Conservation (phyloP, 2,113 vertebrate genomes). For the Paedocypris sp. region DNA sequence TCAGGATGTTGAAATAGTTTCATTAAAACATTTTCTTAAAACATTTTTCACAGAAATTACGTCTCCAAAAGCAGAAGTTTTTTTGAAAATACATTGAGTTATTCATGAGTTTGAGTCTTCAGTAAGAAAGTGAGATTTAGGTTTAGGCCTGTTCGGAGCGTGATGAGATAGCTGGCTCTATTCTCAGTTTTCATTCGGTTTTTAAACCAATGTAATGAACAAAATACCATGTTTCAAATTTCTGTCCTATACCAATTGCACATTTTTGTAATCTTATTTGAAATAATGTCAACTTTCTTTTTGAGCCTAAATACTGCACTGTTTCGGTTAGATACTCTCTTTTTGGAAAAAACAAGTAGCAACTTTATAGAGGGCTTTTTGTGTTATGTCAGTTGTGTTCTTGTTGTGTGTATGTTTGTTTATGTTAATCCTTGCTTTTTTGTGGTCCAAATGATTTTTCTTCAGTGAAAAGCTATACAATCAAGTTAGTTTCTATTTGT, state of each 20-base stretch:
- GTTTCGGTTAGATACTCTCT: slow-evolving; percentile 56
- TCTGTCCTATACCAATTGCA: too few species aligned
- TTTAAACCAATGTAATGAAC: too few species aligned
- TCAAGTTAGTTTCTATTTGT: neutral
- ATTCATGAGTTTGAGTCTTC: neutral
- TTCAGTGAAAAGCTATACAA: neutral
- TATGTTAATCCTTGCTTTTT: slow-evolving; percentile 1
- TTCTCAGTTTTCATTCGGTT: slow-evolving; percentile 55
- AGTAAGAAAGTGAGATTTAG: neutral
- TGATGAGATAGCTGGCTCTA: slow-evolving; percentile 64
- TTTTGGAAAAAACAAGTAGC: slow-evolving; percentile 16
- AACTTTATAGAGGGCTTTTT: neutral
- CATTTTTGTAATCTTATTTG: too few species aligned
- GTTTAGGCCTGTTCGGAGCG: slow-evolving; percentile 41
- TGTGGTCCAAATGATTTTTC: neutral
- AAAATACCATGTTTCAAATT: slow-evolving; percentile 16
- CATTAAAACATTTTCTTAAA: too few species aligned
- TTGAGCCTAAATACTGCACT: slow-evolving; percentile 40
- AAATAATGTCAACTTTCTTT: too few species aligned
- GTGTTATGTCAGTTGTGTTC: neutral
- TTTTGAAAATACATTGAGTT: too few species aligned
- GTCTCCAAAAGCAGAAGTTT: too few species aligned
- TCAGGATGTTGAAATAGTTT: too few species aligned
- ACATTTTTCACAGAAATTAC: too few species aligned
- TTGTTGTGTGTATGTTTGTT: slow-evolving; percentile 2